Base-by-base conservation (phyloP, 1,140 invertebrate genomes). In the Drosophila pseudoananassae region DNA sequence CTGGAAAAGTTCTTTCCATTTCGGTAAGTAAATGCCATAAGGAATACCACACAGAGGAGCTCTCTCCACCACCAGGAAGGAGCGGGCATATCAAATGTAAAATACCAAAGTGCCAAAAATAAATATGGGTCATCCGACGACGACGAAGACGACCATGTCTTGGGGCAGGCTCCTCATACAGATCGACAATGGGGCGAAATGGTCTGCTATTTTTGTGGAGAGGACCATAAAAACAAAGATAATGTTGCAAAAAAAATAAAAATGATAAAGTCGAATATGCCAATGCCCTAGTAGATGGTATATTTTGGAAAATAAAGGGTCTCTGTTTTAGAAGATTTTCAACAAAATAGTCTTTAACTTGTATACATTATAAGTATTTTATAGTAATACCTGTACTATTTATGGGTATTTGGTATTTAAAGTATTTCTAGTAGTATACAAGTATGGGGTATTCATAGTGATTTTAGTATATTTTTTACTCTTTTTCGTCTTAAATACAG, bases 1-100 rank as follows among this genome's bases (percentile, higher is more conserved):
- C 83, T 87, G 82, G 82, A 87, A 82, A 87, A 88, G 71, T 87
- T 87, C 61, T 83, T 87, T 76, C 78, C 78, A 55, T 88, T 88
- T 87, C 82, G 82, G 82, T 87, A 60, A 87, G 82, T 85, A 4
- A 17, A 46, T 45, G 14, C 15, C 40, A 20, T 20, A 45, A 17
- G 15, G 15, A 45, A 15, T 7, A 27, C 6, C 25, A n/a, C n/a
- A 25, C 4, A 25, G 23, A 4, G 23, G 23, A 25, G 23, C n/a
- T n/a, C n/a, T n/a, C n/a, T 25, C 23, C 23, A 27, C 25, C 25
- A 20, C 3, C 20, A 20, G 20, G 20, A 20, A 20, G 20, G 2
- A 20, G 20, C 20, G 20, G 20, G 20, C 20, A 20, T 47, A 38
- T 45, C 15, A 57, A 64, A 64, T 55, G 61, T 64, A 52, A 56